phyloP scores from a whole-genome alignment of 1,140 invertebrate species.

The Psix sp. region DNA sequence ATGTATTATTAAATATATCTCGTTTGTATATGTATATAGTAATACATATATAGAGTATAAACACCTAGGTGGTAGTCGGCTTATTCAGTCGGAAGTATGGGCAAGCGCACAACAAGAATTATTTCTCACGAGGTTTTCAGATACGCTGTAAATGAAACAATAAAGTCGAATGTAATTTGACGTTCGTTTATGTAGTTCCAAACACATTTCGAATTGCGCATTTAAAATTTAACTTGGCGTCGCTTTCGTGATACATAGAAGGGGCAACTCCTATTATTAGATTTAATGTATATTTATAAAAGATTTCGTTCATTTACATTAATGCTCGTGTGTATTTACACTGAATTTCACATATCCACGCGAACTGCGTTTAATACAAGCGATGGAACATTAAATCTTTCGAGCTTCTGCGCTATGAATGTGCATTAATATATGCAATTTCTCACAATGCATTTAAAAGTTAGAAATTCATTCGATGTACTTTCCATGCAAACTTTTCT shows the following conservation, averaged over 20 bases:
- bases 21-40: too few relatives aligned
- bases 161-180: slow-evolving; percentile 41
- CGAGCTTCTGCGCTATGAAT: slow-evolving; percentile 32
- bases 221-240: slow-evolving; percentile 46
- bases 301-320: slow-evolving; percentile 50
- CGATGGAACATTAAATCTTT: slow-evolving; percentile 38
- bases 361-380: slow-evolving; percentile 25
- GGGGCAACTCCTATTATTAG: slow-evolving; percentile 30
- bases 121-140: slow-evolving; percentile 44
- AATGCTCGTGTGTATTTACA: slow-evolving; percentile 51
- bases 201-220: slow-evolving; percentile 26
- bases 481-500: slow-evolving; percentile 8
- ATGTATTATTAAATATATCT: too few relatives aligned
- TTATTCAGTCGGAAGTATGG: slow-evolving; percentile 40
- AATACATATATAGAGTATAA: too few relatives aligned
- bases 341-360: slow-evolving; percentile 42
- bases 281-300: slow-evolving; percentile 51
- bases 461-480: slow-evolving; percentile 8
- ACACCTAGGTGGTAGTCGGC: too few relatives aligned
- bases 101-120: slow-evolving; percentile 23
- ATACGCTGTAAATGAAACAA: slow-evolving; percentile 35
- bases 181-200: slow-evolving; percentile 38
- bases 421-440: slow-evolving; percentile 45
- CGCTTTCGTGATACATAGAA: slow-evolving; percentile 6
- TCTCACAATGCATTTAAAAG: slow-evolving; percentile 28